A percentile compares a stretch with the other conserved stretches of the same genome.
phyloP scores from a whole-genome alignment of 2,888 invertebrate species.

The Phyllotreta cruciferae region DNA sequence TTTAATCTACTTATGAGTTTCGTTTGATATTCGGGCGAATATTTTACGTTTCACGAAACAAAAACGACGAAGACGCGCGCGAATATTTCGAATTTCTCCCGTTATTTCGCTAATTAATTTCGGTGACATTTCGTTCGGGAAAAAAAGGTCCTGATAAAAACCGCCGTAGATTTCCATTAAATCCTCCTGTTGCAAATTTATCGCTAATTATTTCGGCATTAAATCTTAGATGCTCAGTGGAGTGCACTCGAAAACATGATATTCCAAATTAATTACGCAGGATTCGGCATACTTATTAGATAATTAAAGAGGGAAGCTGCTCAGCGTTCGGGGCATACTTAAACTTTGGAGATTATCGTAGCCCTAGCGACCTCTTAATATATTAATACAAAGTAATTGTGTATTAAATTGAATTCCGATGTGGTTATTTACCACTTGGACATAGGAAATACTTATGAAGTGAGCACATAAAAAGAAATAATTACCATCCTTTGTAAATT shows the following conservation, averaged over 20 bases:
- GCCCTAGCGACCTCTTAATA: slow-evolving; percentile 57
- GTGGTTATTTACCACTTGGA: slow-evolving; percentile 24
- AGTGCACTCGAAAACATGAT: slow-evolving; percentile 41
- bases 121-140: neutral
- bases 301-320: slow-evolving; percentile 48
- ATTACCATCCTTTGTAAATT: neutral
- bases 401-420: slow-evolving; percentile 48
- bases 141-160: slow-evolving; percentile 14
- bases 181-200: slow-evolving; percentile 34
- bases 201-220: slow-evolving; percentile 39
- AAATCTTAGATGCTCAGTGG: slow-evolving; percentile 39
- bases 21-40: slow-evolving; percentile 52
- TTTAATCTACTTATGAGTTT: slow-evolving; percentile 49
- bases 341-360: slow-evolving; percentile 50
- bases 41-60: slow-evolving; percentile 34
- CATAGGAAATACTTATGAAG: slow-evolving; percentile 3
- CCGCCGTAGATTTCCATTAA: slow-evolving; percentile 25
- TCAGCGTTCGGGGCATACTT: slow-evolving; percentile 42
- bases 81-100: no score
- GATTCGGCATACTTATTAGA: slow-evolving; percentile 48
- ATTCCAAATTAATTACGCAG: slow-evolving; percentile 43
- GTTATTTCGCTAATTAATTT: no score
- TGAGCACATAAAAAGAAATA: neutral
- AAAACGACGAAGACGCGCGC: no score
- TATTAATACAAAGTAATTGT: slow-evolving; percentile 57